Conservation (phyloP, 37 sponge, comb jelly and placozoan species). For the Tethya wilhelma region DNA sequence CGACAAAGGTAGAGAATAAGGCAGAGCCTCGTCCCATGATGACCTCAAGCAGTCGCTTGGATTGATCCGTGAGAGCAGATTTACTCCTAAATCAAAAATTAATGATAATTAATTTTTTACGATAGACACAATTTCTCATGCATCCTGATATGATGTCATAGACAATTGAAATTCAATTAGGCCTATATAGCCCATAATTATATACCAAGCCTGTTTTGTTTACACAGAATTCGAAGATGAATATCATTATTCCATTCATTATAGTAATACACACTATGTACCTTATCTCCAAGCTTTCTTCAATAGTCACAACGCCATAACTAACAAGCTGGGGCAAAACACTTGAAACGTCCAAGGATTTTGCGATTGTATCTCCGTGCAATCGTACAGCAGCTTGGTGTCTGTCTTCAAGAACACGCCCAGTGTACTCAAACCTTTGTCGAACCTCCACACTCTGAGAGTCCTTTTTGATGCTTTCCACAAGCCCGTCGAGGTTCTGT, state of each 20-base stretch:
- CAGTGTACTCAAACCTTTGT: slow-evolving; percentile 3
- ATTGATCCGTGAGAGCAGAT: neutral
- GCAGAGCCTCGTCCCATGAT: neutral
- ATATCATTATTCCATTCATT: neutral
- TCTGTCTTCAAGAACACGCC: slow-evolving; percentile 5
- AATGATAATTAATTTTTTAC: no score
- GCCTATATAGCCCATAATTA: no score
- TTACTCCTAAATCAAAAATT: neutral
- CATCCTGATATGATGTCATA: no score
- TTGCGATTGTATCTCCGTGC: slow-evolving; percentile 12
- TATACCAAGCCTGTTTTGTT: no score
- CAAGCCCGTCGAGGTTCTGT: slow-evolving; percentile 5
- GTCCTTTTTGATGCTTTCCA: slow-evolving; percentile 14
- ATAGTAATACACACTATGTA: no score
- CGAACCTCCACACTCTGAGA: neutral
- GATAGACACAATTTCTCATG: no score
- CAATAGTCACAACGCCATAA: slow-evolving; percentile 27
- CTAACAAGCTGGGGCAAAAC: slow-evolving; percentile 53
- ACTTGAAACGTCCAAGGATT: slow-evolving; percentile 17
- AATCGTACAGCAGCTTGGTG: slow-evolving; percentile 6
- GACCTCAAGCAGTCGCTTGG: neutral
- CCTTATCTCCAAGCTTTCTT: slow-evolving; percentile 39
- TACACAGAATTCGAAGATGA: no score
- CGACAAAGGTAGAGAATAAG: neutral
- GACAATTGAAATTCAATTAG: no score